A percentile compares a stretch with the other conserved stretches of the same genome.
phyloP scores from a whole-genome alignment of 2,888 invertebrate genomes.

The Ichneumoninae sp. region DNA sequence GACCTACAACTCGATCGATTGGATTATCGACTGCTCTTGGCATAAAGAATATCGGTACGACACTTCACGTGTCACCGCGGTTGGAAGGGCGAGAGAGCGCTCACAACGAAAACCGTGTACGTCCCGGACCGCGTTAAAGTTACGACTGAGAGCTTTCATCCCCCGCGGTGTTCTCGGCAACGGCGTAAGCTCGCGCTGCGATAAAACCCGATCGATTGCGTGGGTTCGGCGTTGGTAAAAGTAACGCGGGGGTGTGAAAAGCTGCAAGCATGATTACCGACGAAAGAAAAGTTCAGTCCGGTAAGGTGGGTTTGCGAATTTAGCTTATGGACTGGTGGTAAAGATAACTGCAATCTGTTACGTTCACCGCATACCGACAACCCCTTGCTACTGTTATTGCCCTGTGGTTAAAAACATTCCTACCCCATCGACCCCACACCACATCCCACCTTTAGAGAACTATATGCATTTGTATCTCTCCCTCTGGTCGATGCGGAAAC shows the following conservation, averaged over 20 bases:
- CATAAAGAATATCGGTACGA: constrained; percentile 39
- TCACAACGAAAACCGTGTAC: constrained; percentile 73
- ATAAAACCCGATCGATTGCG: constrained; percentile 53
- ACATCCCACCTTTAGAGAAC: neutral
- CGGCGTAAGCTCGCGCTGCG: constrained; percentile 43
- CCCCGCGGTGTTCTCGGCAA: constrained; percentile 65
- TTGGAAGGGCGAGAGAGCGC: constrained; percentile 56
- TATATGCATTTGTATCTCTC: too few species aligned
- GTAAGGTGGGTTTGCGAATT: neutral
- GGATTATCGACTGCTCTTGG: constrained; percentile 2
- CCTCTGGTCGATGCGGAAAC: too few species aligned
- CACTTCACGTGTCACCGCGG: constrained; percentile 71
- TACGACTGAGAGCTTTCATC: constrained; percentile 82
- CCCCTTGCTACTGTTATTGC: neutral
- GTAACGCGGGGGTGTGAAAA: neutral
- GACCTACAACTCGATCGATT: neutral
- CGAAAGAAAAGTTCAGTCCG: constrained; percentile 9
- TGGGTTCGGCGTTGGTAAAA: neutral
- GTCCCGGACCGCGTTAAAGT: constrained; percentile 79
- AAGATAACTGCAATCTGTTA: neutral
- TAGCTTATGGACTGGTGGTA: neutral
- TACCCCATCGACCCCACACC: neutral
- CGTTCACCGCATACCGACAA: neutral
- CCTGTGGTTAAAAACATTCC: neutral
- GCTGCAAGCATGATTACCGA: constrained; percentile 9